These are phyloP conservation scores for Cardiocondyla obscurior DNA, from an alignment of 1,140 invertebrate genomes.

Conservation along the genomic window DNA sequence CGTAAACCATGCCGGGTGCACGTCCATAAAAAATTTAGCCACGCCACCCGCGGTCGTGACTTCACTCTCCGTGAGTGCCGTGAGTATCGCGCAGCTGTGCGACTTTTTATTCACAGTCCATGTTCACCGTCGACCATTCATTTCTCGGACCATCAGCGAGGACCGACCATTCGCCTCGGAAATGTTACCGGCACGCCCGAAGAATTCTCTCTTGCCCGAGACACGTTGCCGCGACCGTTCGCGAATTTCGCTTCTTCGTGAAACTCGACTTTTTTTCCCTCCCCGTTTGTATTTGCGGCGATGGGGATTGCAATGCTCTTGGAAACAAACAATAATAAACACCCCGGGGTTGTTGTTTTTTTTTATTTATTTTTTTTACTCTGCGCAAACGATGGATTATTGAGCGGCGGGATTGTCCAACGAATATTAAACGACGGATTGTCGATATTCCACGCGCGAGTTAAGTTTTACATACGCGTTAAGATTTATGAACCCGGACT, in stretches of 20 bases:
- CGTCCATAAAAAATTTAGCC: conserved; percentile 48
- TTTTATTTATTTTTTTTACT: background rate
- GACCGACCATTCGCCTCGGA: conserved; percentile 9
- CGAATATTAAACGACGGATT: background rate
- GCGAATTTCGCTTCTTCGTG: conserved; percentile 1
- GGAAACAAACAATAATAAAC: background rate
- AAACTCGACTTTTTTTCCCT: background rate
- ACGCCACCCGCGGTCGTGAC: conserved; percentile 42
- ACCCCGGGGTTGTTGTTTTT: no score
- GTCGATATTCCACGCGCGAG: background rate
- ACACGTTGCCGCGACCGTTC: background rate
- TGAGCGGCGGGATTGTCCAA: background rate
- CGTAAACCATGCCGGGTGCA: conserved; percentile 19
- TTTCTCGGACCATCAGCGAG: conserved; percentile 26
- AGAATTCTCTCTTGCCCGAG: conserved; percentile 12
- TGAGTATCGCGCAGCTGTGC: conserved; percentile 32
- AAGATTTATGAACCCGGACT: background rate
- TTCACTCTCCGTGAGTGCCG: conserved; percentile 13
- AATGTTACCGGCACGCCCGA: conserved; percentile 18
- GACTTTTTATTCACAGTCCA: conserved; percentile 40
- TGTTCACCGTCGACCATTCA: conserved; percentile 32
- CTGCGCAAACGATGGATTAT: background rate
- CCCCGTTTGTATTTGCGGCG: background rate
- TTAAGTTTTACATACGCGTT: background rate
- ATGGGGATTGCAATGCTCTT: background rate